A percentile compares a stretch with the other conserved stretches of the same genome.
Conservation (phyloP, 2,888 invertebrate species). For the Pollenia labialis region DNA sequence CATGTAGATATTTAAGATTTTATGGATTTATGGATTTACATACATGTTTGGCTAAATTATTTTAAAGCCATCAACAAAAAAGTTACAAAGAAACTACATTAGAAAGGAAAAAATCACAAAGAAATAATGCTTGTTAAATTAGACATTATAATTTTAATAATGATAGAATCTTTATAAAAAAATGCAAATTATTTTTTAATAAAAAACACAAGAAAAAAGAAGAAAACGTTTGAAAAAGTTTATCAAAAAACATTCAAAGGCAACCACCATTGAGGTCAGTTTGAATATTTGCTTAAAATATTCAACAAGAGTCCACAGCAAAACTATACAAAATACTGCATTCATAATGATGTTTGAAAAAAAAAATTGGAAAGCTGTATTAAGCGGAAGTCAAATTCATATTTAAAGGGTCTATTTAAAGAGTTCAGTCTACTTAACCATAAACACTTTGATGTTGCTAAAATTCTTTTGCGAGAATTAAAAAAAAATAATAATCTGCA, state of each 20-base stretch:
- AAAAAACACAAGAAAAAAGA: not conserved
- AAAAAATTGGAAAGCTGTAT: not conserved
- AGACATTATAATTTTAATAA: slow-evolving; percentile 19
- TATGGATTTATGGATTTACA: not conserved
- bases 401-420: not conserved
- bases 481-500: not conserved
- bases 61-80: not conserved
- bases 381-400: not conserved
- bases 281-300: slow-evolving; percentile 49
- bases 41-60: slow-evolving; percentile 26
- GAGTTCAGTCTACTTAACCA: not conserved
- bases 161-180: slow-evolving; percentile 35
- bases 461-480: not conserved
- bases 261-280: slow-evolving; percentile 54
- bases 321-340: not conserved
- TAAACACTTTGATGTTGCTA: not conserved
- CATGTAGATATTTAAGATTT: not conserved
- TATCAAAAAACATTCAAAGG: slow-evolving; percentile 30
- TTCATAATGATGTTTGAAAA: slow-evolving; percentile 3
- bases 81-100: not conserved
- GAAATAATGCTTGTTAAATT: slow-evolving; percentile 20
- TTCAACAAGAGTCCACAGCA: not conserved
- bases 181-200: not conserved
- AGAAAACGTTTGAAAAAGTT: slow-evolving; percentile 14
- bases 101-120: slow-evolving; percentile 19